These are phyloP conservation scores for Tipula unca DNA, from an alignment of 2,888 invertebrate species.

Conservation along the genomic window DNA sequence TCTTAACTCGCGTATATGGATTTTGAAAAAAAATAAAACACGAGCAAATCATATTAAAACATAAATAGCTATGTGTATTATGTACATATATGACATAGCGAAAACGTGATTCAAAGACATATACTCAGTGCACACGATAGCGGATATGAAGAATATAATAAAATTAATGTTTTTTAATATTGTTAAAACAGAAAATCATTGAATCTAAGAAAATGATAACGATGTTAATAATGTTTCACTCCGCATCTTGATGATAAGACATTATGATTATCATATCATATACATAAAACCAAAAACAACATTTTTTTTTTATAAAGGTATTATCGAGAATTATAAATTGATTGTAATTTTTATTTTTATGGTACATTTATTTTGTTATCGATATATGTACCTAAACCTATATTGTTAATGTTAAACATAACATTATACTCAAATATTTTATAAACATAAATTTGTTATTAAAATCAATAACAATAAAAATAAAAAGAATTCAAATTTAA, in stretches of 20 bases:
- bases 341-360: background rate
- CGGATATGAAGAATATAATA: background rate
- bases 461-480: background rate
- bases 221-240: constrained; percentile 8
- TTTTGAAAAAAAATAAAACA: background rate
- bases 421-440: background rate
- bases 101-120: background rate
- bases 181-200: background rate
- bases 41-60: background rate
- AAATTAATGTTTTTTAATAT: background rate
- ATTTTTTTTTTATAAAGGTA: background rate
- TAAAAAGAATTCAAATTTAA: constrained; percentile 1
- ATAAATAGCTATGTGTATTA: background rate
- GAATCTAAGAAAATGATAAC: constrained; percentile 8
- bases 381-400: too few relatives aligned
- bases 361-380: background rate
- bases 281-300: too few relatives aligned
- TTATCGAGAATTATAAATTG: background rate
- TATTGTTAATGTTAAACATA: background rate
- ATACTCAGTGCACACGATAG: too few relatives aligned
- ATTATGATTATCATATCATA: background rate
- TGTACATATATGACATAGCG: background rate
- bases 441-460: background rate
- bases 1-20: background rate
- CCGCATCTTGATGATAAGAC: background rate